Evolutionary conservation across 2,797 vertebrate species (phyloP).

Genomic region (Ammospiza maritima): DNA sequence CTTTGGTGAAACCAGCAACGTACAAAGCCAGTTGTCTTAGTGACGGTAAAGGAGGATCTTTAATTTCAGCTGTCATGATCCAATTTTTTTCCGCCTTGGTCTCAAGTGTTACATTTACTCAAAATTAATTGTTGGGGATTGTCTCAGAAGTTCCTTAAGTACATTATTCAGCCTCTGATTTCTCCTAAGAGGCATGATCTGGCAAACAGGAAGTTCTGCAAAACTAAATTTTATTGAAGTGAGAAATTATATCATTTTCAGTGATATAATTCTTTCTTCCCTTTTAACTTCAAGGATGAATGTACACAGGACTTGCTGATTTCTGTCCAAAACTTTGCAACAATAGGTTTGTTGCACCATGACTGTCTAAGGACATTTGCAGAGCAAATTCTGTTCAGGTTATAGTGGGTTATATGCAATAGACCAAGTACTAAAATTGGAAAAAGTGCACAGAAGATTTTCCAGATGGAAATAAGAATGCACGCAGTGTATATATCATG

Average conservation of each 20-base stretch:
- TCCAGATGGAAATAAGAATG: conserved; percentile 62
- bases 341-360: background rate
- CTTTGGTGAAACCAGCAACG: background rate
- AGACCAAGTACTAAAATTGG: conserved; percentile 30
- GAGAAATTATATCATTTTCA: background rate
- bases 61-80: background rate
- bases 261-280: background rate
- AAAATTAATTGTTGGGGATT: background rate
- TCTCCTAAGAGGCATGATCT: background rate
- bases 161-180: background rate
- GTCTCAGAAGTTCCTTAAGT: background rate
- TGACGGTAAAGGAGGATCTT: background rate
- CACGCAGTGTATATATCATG: conserved; percentile 33
- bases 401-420: background rate
- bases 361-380: background rate
- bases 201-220: background rate
- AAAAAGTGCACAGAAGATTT: conserved; percentile 54
- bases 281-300: background rate
- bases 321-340: background rate
- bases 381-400: conserved; percentile 1
- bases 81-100: background rate
- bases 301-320: background rate
- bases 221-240: background rate
- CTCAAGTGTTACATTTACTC: background rate
- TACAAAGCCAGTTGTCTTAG: background rate